Conservation (phyloP, 1,140 invertebrate genomes). For the Vanessa tameamea region DNA sequence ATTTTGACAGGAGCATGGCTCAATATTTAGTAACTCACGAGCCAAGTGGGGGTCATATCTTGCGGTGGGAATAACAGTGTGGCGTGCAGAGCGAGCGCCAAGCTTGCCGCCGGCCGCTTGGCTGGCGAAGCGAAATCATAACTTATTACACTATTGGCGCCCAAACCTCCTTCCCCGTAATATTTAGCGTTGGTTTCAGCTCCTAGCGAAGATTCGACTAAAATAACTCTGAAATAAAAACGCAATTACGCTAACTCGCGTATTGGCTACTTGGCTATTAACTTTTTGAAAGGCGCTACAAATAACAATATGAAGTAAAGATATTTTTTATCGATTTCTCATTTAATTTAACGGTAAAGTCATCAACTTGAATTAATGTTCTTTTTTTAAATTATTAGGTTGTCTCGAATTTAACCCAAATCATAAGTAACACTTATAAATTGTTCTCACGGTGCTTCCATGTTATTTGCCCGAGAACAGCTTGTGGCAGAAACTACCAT, state of each 20-base stretch:
- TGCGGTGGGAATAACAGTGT: slow-evolving; percentile 53
- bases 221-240: slow-evolving; percentile 55
- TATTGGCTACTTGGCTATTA: not conserved
- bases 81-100: slow-evolving; percentile 58
- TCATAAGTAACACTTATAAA: not conserved
- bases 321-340: no score
- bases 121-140: slow-evolving; percentile 47
- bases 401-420: not conserved
- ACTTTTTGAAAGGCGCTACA: not conserved
- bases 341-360: no score
- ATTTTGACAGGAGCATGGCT: slow-evolving; percentile 29
- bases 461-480: slow-evolving; percentile 53
- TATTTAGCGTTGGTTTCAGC: slow-evolving; percentile 50
- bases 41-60: slow-evolving; percentile 58
- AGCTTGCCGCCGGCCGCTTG: slow-evolving; percentile 45
- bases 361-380: no score
- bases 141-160: slow-evolving; percentile 63
- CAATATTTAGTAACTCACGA: slow-evolving; percentile 49
- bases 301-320: no score
- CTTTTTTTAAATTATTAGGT: no score
- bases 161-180: slow-evolving; percentile 57
- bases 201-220: slow-evolving; percentile 57
- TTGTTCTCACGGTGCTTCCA: slow-evolving; percentile 60
- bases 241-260: not conserved
- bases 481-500: slow-evolving; percentile 51